A percentile compares a stretch with the other conserved stretches of the same genome.
phyloP scores from a whole-genome alignment of 2,888 invertebrate species.

The Platycheirus albimanus region DNA sequence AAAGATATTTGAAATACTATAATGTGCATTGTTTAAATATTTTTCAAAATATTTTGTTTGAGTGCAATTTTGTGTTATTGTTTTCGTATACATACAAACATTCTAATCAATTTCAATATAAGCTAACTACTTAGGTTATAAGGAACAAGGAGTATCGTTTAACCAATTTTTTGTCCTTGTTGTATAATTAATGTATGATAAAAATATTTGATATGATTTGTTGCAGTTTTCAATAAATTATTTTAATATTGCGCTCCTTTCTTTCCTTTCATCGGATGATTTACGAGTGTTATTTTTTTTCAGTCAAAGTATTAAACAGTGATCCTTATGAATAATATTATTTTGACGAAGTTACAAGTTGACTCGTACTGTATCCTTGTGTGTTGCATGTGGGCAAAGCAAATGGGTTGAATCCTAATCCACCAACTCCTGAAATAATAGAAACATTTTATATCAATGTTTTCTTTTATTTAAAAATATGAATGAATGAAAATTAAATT shows the following conservation, averaged over 20 bases:
- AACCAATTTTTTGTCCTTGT: constrained; percentile 2
- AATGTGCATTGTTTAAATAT: constrained; percentile 70
- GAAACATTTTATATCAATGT: background rate
- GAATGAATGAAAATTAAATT: background rate
- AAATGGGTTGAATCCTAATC: constrained; percentile 96
- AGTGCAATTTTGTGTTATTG: constrained; percentile 61
- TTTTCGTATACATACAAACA: constrained; percentile 79
- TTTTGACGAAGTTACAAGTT: constrained; percentile 90
- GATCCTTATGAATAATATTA: constrained; percentile 83
- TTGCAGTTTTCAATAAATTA: constrained; percentile 9
- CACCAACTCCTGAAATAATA: constrained; percentile 86
- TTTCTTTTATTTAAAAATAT: constrained; percentile 5
- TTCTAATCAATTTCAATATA: constrained; percentile 72
- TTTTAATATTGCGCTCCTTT: constrained; percentile 58
- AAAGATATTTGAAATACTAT: constrained; percentile 73
- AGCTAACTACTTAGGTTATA: constrained; percentile 54
- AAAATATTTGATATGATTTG: constrained; percentile 52
- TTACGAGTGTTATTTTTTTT: background rate
- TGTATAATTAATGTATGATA: constrained; percentile 13
- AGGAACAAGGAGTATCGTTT: constrained; percentile 14
- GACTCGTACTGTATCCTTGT: constrained; percentile 91
- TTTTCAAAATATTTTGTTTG: constrained; percentile 52
- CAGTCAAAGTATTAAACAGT: constrained; percentile 11
- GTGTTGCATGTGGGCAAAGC: constrained; percentile 94
- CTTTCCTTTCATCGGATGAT: background rate